Percentiles rank a stretch among this genome's conserved stretches.
Conservation (phyloP, 2,113 vertebrate genomes). For the Anolis sagrei region DNA sequence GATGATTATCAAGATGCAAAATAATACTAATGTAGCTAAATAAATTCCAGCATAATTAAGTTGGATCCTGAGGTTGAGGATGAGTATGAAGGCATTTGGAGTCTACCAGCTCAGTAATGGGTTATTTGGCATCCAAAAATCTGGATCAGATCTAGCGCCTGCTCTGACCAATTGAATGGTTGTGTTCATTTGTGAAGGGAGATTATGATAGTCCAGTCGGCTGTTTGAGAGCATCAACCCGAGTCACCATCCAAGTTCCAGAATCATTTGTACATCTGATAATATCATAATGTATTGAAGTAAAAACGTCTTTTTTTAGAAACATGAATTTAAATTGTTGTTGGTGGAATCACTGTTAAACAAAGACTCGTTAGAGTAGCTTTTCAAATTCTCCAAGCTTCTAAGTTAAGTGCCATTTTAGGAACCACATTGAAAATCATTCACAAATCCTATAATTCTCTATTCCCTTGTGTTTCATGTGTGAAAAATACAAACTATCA, state of each 20-base stretch:
- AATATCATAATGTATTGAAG: constrained; percentile 45
- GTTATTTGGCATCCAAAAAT: too few species aligned
- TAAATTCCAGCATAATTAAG: too few species aligned
- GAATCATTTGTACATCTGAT: not conserved
- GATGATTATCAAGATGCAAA: too few species aligned
- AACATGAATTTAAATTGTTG: constrained; percentile 6
- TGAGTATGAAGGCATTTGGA: too few species aligned
- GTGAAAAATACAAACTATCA: not conserved
- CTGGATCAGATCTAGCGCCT: too few species aligned
- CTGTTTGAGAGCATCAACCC: constrained; percentile 11
- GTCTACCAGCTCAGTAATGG: too few species aligned
- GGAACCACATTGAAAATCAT: not conserved
- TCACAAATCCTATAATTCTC: not conserved
- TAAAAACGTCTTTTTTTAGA: constrained; percentile 12
- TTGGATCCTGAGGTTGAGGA: too few species aligned
- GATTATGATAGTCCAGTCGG: constrained; percentile 17
- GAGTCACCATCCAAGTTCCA: constrained; percentile 32
- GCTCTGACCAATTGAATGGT: too few species aligned
- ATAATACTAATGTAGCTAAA: too few species aligned
- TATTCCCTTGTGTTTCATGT: not conserved
- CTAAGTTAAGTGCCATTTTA: not conserved
- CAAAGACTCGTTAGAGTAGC: rapidly evolving
- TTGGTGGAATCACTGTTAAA: not conserved
- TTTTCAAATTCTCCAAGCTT: not conserved
- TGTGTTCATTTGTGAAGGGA: not conserved